A percentile compares a stretch with the other conserved stretches of the same genome.
phyloP scores from a whole-genome alignment of 2,888 invertebrate species.

The Dasypolia templi region DNA sequence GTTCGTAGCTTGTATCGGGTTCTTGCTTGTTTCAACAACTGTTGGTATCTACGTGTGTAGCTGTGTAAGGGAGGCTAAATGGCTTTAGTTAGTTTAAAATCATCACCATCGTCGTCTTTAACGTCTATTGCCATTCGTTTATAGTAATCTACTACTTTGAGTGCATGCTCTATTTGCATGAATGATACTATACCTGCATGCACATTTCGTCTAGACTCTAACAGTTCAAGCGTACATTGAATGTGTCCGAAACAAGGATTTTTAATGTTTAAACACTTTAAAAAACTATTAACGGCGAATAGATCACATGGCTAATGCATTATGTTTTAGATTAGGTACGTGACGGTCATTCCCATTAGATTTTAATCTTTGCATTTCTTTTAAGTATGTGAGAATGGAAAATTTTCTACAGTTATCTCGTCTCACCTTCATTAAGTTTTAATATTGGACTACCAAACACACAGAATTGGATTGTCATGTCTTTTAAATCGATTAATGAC shows the following conservation, averaged over 20 bases:
- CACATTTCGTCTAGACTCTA: too few species aligned
- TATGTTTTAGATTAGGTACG: too few species aligned
- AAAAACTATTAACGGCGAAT: too few species aligned
- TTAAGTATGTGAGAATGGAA: background rate
- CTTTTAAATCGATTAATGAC: slow-evolving; percentile 37
- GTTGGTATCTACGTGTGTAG: slow-evolving; percentile 10
- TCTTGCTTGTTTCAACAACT: slow-evolving; percentile 20
- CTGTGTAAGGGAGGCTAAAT: slow-evolving; percentile 13
- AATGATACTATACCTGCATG: too few species aligned
- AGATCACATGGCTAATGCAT: too few species aligned
- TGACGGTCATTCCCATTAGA: too few species aligned
- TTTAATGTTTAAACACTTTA: background rate
- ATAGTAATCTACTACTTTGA: background rate
- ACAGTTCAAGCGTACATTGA: too few species aligned
- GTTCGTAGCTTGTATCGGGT: slow-evolving; percentile 14
- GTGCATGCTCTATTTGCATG: background rate
- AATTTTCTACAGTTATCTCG: background rate
- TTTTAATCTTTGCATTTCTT: too few species aligned
- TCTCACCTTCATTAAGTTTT: slow-evolving; percentile 22
- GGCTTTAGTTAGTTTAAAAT: slow-evolving; percentile 19
- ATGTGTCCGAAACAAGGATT: background rate
- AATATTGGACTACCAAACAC: slow-evolving; percentile 40
- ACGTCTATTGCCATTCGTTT: slow-evolving; percentile 1
- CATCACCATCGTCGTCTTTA: slow-evolving; percentile 7
- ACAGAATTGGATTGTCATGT: slow-evolving; percentile 44